A percentile compares a stretch with the other conserved stretches of the same genome.
Evolutionary conservation across 2,113 vertebrate genomes (phyloP).

Genomic region (Speoplatyrhinus poulsoni): DNA sequence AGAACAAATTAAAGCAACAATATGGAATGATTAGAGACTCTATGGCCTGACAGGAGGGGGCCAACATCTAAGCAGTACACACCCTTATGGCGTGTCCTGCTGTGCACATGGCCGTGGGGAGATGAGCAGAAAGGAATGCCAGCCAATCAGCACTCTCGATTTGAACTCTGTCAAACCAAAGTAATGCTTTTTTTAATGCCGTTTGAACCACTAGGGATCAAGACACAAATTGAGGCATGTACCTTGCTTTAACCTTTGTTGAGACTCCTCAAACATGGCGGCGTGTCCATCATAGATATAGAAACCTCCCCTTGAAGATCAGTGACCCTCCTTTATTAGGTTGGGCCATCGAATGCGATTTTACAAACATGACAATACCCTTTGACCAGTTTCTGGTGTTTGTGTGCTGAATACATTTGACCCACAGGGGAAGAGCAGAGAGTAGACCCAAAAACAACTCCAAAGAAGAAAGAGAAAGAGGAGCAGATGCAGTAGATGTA

Average conservation of each 20-base stretch:
- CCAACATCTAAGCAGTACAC: too few relatives aligned
- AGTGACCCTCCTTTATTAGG: conserved; percentile 30
- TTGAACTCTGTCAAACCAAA: not conserved
- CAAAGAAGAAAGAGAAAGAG: not conserved
- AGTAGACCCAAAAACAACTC: not conserved
- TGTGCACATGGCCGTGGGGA: too few relatives aligned
- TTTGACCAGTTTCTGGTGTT: conserved; percentile 1
- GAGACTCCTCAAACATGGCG: not conserved
- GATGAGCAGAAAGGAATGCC: not conserved
- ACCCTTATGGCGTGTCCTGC: too few relatives aligned
- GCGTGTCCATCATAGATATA: not conserved
- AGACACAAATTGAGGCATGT: too few relatives aligned
- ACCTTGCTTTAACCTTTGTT: too few relatives aligned
- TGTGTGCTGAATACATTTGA: conserved; percentile 18
- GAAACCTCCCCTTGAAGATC: conserved; percentile 11
- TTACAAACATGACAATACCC: not conserved
- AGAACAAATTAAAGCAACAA: too few relatives aligned
- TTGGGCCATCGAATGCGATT: not conserved
- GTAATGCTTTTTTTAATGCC: too few relatives aligned
- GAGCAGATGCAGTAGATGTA: not conserved
- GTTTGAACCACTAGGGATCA: too few relatives aligned
- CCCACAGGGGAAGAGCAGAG: not conserved
- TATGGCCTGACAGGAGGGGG: too few relatives aligned
- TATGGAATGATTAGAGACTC: too few relatives aligned
- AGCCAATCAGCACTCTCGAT: not conserved